Base-by-base conservation (phyloP, 2,113 vertebrate genomes). In the Zapus hudsonius region DNA sequence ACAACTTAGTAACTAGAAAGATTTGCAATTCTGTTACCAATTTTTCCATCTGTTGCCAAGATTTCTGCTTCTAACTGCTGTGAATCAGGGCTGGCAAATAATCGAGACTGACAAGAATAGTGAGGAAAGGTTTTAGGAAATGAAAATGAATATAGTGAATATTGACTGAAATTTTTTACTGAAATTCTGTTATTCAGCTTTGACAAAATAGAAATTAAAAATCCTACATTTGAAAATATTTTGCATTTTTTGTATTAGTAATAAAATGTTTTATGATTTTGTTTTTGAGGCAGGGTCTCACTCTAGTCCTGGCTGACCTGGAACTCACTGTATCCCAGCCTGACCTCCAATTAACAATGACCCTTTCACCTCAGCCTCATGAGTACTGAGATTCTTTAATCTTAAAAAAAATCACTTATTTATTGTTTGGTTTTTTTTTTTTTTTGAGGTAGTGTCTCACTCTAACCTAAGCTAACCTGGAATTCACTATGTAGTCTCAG, bases 171-270 rank as follows among this genome's bases (percentile, higher is more conserved):
- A 69, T 84, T 64, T 15, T 67, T 83, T 57, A 76, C 25, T 90
- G 66, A 92, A 90, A 79, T 33, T 67, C 40, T 82, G 57, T 88
- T 78, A 84, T 78, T 73, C 64, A 83, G 72, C 31, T 52, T 90
- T 73, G 66, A 74, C 23, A 84, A 90, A 90, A 83, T 23, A n/a
- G 42, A 84, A 85, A 81, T 64, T 31, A 36, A 82, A 93, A 55
- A 70, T 10, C 0, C 61, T 92, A 27, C 23, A 82, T 87, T 67
- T 31, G 70, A 92, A 94, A 69, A 38, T 78, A 70, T 12, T 31
- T 25, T 92, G 66, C 57, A 63, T 70, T 90, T 90, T 44, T 83
- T 42, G n/a, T 84, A 66, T 59, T 13, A 44, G 6, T 40, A 81
- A 80, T 47, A 33, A 84, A 90, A 84, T 88, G 3, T 75, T 69